Base-by-base conservation (phyloP, 2,113 vertebrate species). In the Tragelaphus buxtoni region DNA sequence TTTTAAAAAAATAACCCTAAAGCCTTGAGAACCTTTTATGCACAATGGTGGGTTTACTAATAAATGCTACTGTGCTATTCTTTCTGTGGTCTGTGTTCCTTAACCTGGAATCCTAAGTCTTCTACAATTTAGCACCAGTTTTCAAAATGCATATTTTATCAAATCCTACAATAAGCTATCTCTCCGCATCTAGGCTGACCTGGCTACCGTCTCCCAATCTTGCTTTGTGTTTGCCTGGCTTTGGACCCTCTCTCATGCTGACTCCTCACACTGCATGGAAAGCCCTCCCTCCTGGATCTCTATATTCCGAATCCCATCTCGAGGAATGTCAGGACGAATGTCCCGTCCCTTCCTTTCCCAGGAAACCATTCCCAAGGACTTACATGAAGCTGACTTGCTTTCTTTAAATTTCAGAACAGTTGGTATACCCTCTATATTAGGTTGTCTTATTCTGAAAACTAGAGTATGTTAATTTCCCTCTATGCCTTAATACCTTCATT, bases 71-170 rank as follows among this genome's bases (percentile, higher is more conserved):
- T 30, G 1, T 35, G 35, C 14, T 16, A 4, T 16, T 65, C 69
- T 69, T 79, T 61, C 16, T 51, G 86, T 5, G 14, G 35, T 9
- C 5, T 1, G 0, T 60, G 18, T 45, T 74, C 74, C 63, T 86
- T n/a, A 56, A 35, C 8, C 24, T 12, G 17, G 39, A 74, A n/a
- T 45, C 22, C 42, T 16, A 47, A 22, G 5, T 56, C 39, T 42
- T 45, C 49, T 80, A 60, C 69, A 61, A 2, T 32, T 85, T 89
- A 91, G 95, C 96, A 87, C 93, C 97, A 90, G 47, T 90, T 96
- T 97, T 83, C 86, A 91, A 85, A 94, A 86, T 13, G 55, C n/a
- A 8, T 7, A n/a, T 85, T 91, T 92, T 42, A 32, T 76, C 18
- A 76, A 12, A 47, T 45, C 47, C 35, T n/a, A 11, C 6, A 3